phyloP scores from a whole-genome alignment of 30 jellyfish, hydroid and myxozoan genomes.

The Hydractinia symbiolongicarpus region DNA sequence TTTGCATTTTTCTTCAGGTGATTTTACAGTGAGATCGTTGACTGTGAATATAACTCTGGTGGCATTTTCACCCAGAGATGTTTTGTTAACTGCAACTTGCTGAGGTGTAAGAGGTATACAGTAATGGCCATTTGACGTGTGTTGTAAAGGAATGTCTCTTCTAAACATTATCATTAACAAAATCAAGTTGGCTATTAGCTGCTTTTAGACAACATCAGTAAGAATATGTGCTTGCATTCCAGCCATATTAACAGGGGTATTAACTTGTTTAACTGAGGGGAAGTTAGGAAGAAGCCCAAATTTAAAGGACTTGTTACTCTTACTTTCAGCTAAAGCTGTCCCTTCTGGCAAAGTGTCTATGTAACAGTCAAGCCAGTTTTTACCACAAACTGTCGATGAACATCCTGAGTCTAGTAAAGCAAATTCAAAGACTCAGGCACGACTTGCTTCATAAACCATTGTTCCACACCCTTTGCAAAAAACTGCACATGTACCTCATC shows the following conservation, averaged over 20 bases:
- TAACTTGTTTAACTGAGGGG: neutral
- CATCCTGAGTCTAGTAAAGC: constrained; percentile 4
- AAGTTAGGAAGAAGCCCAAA: neutral
- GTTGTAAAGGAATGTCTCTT: neutral
- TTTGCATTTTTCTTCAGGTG: too few relatives aligned
- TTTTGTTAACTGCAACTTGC: neutral
- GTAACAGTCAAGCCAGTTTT: neutral
- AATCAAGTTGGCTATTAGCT: neutral
- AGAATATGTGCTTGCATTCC: neutral
- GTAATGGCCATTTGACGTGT: neutral
- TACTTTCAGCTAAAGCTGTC: too few relatives aligned
- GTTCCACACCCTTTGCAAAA: too few relatives aligned
- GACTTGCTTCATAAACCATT: neutral
- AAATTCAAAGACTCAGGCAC: neutral
- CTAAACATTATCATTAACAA: neutral
- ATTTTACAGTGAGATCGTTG: too few relatives aligned
- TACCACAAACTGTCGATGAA: neutral
- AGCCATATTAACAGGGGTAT: neutral
- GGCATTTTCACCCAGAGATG: neutral
- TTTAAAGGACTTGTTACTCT: neutral
- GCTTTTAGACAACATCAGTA: neutral
- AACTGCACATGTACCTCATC: too few relatives aligned
- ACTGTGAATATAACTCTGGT: too few relatives aligned
- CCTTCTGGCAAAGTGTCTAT: neutral
- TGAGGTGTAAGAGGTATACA: accelerated